Conservation (phyloP, 2,797 vertebrate species). For the Coccyzus lansbergi region DNA sequence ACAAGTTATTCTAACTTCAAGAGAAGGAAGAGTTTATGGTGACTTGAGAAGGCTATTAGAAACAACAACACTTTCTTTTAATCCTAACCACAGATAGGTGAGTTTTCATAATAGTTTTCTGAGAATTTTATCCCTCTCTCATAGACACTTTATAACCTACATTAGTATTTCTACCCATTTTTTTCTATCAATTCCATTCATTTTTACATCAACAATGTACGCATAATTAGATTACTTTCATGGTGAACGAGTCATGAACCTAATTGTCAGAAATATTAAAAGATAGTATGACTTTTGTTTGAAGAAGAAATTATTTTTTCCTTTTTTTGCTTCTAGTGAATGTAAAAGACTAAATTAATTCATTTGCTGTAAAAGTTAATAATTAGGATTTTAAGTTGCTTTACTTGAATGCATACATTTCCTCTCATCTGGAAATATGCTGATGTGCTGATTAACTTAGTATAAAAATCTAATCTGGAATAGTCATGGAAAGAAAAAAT, state of each 20-base stretch:
- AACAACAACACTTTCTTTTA: background rate
- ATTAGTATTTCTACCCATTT: background rate
- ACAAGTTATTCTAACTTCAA: background rate
- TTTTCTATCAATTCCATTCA: background rate
- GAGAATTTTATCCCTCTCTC: background rate
- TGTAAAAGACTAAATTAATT: background rate
- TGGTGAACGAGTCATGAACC: background rate
- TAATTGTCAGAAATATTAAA: background rate
- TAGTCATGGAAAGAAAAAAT: background rate
- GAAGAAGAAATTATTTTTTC: background rate
- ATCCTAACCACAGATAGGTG: background rate
- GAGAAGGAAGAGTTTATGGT: background rate
- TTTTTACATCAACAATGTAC: background rate
- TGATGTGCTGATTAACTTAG: background rate
- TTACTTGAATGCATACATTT: conserved; percentile 7
- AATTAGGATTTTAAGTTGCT: background rate
- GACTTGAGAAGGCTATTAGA: background rate
- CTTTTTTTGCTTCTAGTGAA: background rate
- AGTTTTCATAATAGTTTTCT: background rate
- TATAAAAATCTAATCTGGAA: background rate
- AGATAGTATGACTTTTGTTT: background rate
- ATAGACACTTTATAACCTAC: background rate
- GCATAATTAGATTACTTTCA: background rate
- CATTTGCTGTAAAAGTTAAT: background rate
- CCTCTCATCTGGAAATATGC: conserved; percentile 7